Evolutionary conservation across 2,113 vertebrate genomes (phyloP).

Genomic region (Amblyopsis rosae): DNA sequence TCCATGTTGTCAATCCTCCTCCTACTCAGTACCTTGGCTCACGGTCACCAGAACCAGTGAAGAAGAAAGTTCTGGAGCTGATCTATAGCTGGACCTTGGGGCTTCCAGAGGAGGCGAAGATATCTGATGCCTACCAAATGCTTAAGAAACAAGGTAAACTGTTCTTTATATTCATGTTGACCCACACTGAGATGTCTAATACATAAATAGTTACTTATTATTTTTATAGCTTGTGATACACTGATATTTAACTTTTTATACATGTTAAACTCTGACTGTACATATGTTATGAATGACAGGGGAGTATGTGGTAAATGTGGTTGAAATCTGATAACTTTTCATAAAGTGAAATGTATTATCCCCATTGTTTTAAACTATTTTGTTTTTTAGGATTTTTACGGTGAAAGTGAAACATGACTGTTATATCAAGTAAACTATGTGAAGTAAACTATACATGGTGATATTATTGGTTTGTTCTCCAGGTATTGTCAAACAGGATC

Average conservation of each 20-base stretch:
- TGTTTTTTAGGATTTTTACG: too few species aligned
- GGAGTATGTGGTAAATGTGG: too few species aligned
- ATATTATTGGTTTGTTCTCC: constrained; percentile 19
- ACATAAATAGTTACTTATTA: background rate
- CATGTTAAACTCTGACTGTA: background rate
- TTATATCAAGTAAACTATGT: too few species aligned
- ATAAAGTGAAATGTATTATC: too few species aligned
- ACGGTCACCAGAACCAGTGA: constrained; percentile 92
- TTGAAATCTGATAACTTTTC: too few species aligned
- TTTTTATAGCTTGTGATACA: background rate
- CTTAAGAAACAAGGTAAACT: constrained; percentile 94
- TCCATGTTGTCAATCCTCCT: background rate
- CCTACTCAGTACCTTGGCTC: constrained; percentile 88
- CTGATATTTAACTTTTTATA: too few species aligned
- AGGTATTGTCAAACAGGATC: constrained; percentile 96
- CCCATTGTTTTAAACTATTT: too few species aligned
- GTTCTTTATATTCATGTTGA: accelerated
- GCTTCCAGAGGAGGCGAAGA: constrained; percentile 91
- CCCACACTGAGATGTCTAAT: background rate
- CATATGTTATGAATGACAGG: too few species aligned
- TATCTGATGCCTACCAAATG: constrained; percentile 96
- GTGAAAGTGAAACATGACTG: too few species aligned
- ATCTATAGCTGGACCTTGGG: constrained; percentile 95
- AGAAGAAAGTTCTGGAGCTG: constrained; percentile 93
- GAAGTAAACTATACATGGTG: too few species aligned